Percentiles rank a stretch among this genome's conserved stretches.
Conservation (phyloP, 2,113 vertebrate species). For the Pedetes capensis region DNA sequence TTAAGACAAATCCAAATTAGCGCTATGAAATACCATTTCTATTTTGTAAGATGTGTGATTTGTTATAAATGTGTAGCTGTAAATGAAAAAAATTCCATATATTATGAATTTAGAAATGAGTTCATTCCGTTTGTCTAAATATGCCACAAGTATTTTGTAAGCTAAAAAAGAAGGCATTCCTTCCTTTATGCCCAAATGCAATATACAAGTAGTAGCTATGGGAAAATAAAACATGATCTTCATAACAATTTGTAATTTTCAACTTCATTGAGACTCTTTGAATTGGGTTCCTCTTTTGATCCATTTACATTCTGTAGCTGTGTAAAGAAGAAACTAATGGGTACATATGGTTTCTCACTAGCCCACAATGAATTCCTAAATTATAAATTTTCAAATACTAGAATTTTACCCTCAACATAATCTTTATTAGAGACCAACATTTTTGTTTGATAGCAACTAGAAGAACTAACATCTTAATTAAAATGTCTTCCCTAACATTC, state of each 20-base stretch:
- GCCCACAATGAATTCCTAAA: neutral
- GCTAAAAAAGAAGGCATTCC: neutral
- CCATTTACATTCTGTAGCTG: neutral
- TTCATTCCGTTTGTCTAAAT: neutral
- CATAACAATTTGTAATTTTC: neutral
- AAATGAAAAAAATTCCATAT: neutral
- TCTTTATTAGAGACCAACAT: neutral
- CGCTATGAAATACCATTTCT: neutral
- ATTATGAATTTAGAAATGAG: neutral
- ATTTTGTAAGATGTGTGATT: neutral
- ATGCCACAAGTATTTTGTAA: neutral
- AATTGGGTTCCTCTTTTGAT: neutral
- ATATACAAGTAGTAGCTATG: neutral
- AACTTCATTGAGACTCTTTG: neutral
- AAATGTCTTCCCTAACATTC: neutral
- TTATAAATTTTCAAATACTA: neutral
- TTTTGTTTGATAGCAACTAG: neutral
- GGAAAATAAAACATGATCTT: neutral
- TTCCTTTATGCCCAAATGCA: neutral
- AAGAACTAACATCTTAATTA: neutral
- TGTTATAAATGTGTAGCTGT: neutral
- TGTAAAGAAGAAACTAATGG: neutral
- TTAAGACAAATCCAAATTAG: neutral
- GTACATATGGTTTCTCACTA: neutral
- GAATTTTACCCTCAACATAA: neutral